Evolutionary conservation across 2,888 invertebrate genomes (phyloP), one percentile per base, ranked within the genome.

Genomic region (Nomada hirtipes): DNA sequence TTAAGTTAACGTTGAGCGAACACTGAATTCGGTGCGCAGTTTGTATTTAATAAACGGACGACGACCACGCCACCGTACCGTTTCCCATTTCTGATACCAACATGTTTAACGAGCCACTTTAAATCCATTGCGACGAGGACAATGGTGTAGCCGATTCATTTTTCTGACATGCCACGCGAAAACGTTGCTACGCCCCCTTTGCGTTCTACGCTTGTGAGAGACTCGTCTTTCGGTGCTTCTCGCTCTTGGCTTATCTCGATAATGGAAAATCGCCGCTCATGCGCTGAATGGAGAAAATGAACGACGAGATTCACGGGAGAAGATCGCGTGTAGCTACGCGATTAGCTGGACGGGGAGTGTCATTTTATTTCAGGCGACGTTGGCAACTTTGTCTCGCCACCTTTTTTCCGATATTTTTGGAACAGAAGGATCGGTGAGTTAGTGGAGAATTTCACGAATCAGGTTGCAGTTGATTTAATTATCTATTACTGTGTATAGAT

Each of bases 1-100:
- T 36, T 36, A 36, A 7, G 36, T 7, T 36, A 4, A 7, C 36
- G 61, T 87, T 87, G 77, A 81, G 75, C 74, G 75, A 85, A 83
- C 76, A 79, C 55, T 83, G 76, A 85, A 71, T 85, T 86, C 80
- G 71, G 74, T 59, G 76, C 23, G 69, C 71, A 64, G 68, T 83
- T 83, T 83, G 73, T 87, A 85, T 83, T 82, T 82, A 84, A 82
- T 73, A 73, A 84, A 86, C 79, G 74, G 75, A 11, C 65, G 23
- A 20, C 50, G 64, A 36, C 23, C 86, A 82, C 76, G 82, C 86
- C 84, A 81, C 59, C 76, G 65, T 18, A 60, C 63, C 63, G 63
- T 84, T 72, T 72, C 55, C 72, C 52, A 53, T 53, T 57, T 84
- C 59, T 50, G n/a, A 18, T 7, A 23, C 55, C 36, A 36, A 7